Base-by-base conservation (phyloP, 1,140 invertebrate genomes). In the Pectinophora gossypiella region DNA sequence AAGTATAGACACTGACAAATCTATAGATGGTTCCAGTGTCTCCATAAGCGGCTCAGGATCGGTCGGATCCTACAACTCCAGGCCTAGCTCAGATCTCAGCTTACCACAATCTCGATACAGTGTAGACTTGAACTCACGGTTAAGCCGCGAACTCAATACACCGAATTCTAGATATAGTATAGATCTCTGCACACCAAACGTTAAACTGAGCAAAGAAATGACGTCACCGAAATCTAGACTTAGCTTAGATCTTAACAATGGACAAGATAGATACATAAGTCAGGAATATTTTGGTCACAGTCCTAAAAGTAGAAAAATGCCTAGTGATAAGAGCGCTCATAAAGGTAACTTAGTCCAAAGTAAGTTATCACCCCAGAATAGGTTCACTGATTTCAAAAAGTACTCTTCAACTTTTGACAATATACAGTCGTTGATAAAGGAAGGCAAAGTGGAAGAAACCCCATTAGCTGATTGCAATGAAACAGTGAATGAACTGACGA, bases 321-420 rank as follows among this genome's bases (percentile, higher is more conserved):
- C 73, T 80, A 65, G 48, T 59, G 81, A 86, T 45, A 85, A 80
- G 60, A 76, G 46, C 49, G 53, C 53, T 48, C 61, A 67, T 61
- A 87, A 87, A 66, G 80, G 59, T 59, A 75, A 66, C 53, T 59
- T 75, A 19, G 61, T 82, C 19, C 86, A 85, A 48, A 88, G 73
- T 59, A 89, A 89, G 64, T 58, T 89, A 19, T 88, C 86, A 19
- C 87, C 87, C 19, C 89, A 90, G 43, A 87, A 87, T 46, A 86
- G 89, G 53, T 77, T 91, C 45, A 87, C 89, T 1, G 91, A 92
- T 61, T 89, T 90, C 47, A 93, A 93, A 71, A 91, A 93, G 59
- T 93, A 92, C 78, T 94, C 92, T 64, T 93, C 91, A 36, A 94
- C 93, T 1, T 95, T 95, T 78, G 93, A 94, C 85, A 94, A 94